Evolutionary conservation across 2,113 vertebrate genomes (phyloP).

Genomic region (Balaeniceps rex): DNA sequence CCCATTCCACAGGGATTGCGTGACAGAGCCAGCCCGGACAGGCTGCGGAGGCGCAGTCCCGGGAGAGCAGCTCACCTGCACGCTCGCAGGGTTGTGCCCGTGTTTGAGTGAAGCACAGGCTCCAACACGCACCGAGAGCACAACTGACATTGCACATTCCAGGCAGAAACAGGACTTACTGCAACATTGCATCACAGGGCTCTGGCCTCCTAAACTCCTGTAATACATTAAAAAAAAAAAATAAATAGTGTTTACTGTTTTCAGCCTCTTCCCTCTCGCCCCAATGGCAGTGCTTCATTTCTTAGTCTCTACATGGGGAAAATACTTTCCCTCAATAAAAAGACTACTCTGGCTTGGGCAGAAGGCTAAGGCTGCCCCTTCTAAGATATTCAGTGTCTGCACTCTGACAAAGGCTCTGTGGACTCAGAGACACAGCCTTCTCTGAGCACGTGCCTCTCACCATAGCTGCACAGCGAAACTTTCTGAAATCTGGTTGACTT

Average conservation of each 20-base stretch:
- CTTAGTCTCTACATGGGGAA: not conserved
- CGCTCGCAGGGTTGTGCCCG: not conserved
- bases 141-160: conserved; percentile 15
- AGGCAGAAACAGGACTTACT: not conserved
- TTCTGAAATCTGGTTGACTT: not conserved
- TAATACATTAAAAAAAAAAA: fast-evolving
- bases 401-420: not conserved
- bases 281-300: not conserved
- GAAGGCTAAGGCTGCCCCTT: not conserved
- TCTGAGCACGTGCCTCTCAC: not conserved
- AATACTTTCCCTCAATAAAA: not conserved
- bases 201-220: not conserved
- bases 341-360: not conserved
- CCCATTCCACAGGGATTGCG: conserved; percentile 9
- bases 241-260: not conserved
- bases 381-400: not conserved
- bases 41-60: not conserved
- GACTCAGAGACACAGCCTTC: not conserved
- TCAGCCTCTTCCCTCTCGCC: not conserved
- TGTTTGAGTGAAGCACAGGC: not conserved
- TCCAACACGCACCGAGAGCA: not conserved
- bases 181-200: not conserved
- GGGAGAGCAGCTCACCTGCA: not conserved
- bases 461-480: not conserved
- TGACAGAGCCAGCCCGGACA: not conserved